Base-by-base conservation (phyloP, 2,888 invertebrate genomes). In the Acleris holmiana region DNA sequence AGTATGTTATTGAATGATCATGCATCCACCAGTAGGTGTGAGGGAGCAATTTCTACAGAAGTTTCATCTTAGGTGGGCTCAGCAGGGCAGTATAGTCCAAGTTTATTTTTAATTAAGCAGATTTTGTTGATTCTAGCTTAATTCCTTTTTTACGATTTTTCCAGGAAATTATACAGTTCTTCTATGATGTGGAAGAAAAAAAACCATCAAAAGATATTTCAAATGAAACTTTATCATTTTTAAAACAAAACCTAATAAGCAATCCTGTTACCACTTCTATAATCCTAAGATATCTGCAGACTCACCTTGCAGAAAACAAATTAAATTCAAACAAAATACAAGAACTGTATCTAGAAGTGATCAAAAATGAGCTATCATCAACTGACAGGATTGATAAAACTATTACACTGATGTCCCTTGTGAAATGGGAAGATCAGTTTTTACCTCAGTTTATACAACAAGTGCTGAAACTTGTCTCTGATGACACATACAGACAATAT, bases 231-330 rank as follows among this genome's bases (percentile, higher is more conserved):
- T 68, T 88, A 19, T 73, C 83, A 44, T 93, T 93, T 74, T 77
- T 94, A 18, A 88, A 86, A 79, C 68, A 71, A 35, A 93, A 93
- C 79, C 75, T 94, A 63, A 82, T 80, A 71, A 77, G 71, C 41
- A 90, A 91, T 75, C 93, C 93, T 49, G 84, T 93, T 0, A 90
- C 91, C 29, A 84, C 89, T 59, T 76, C 84, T 35, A 73, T 74
- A 48, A 74, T 91, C 41, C 71, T 92, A 10, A 76, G 76, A 46
- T 89, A 79, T 62, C 76, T 91, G 47, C 82, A 86, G 76, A 71
- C 77, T 44, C 74, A 86, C 73, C 61, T 79, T 19, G 61, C 69
- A 25, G 70, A 73, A 66, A 78, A 78, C 66, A 78, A 83, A 58
- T 65, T 72, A 19, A 82, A 79, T 61, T 23, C 66, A 49, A 72